Conservation (phyloP, 2,113 vertebrate genomes). For the Zapus hudsonius region DNA sequence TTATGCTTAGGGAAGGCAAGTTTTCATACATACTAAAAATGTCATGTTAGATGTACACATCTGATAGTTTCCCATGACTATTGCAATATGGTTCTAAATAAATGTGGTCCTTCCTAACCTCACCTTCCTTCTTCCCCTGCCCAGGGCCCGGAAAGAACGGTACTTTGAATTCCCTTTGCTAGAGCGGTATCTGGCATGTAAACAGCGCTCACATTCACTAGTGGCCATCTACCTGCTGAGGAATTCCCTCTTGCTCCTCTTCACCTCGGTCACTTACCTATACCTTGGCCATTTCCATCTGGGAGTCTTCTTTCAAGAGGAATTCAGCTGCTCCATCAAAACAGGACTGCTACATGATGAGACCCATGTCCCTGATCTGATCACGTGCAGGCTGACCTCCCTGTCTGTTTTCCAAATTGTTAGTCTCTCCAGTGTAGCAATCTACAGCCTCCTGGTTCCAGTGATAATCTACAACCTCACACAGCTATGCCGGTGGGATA, state of each 20-base stretch:
- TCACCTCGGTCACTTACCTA: conserved; percentile 92
- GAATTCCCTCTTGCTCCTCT: conserved; percentile 92
- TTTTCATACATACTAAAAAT: neutral
- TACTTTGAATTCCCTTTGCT: conserved; percentile 98
- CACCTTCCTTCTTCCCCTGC: conserved; percentile 47
- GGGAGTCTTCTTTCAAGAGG: conserved; percentile 92
- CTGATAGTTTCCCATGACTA: neutral
- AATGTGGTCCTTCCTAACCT: conserved; percentile 21
- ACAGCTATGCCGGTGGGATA: conserved; percentile 96
- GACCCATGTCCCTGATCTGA: conserved; percentile 84
- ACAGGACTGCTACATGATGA: conserved; percentile 89
- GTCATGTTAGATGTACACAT: neutral
- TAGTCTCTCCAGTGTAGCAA: conserved; percentile 88
- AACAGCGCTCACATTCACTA: conserved; percentile 92
- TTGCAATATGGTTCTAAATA: neutral
- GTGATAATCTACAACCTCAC: conserved; percentile 92
- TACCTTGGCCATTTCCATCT: conserved; percentile 96
- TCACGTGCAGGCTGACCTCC: conserved; percentile 94
- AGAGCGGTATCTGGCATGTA: conserved; percentile 94
- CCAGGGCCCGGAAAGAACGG: conserved; percentile 93
- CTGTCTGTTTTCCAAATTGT: conserved; percentile 94
- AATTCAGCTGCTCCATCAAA: conserved; percentile 95
- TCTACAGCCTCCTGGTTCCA: conserved; percentile 91
- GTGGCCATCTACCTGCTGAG: conserved; percentile 92
- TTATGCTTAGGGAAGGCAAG: neutral